Percentiles rank a stretch among this genome's conserved stretches.
Evolutionary conservation across 1,140 invertebrate species (phyloP).

Genomic region (Bicyclus anynana): DNA sequence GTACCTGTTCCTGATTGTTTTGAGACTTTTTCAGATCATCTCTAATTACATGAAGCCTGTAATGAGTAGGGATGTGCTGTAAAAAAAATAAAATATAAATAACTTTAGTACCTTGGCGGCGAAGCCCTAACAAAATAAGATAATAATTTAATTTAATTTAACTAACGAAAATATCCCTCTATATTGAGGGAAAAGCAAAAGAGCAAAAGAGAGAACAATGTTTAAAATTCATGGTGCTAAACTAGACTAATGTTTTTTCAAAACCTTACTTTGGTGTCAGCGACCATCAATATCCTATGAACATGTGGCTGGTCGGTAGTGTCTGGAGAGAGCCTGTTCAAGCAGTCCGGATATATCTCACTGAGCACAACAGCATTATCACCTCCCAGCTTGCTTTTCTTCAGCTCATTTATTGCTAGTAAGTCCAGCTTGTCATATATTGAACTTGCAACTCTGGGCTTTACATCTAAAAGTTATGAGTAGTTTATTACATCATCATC

Average conservation of each 20-base stretch:
- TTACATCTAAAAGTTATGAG: slow-evolving; percentile 48
- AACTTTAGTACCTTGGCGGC: no score
- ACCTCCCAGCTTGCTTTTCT: slow-evolving; percentile 43
- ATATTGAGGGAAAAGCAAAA: no score
- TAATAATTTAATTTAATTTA: no score
- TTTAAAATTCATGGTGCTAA: no score
- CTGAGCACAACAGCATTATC: slow-evolving; percentile 49
- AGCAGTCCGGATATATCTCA: slow-evolving; percentile 62
- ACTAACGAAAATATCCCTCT: no score
- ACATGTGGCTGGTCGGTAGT: slow-evolving; percentile 61
- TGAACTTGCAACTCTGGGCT: slow-evolving; percentile 42
- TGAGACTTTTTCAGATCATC: slow-evolving; percentile 40
- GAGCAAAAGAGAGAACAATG: no score
- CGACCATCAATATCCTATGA: slow-evolving; percentile 62
- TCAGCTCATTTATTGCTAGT: slow-evolving; percentile 42
- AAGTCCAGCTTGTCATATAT: slow-evolving; percentile 58
- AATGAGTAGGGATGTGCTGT: slow-evolving; percentile 61
- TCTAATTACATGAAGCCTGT: slow-evolving; percentile 51
- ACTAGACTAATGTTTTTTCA: background rate
- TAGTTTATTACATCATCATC: no score
- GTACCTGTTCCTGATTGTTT: slow-evolving; percentile 34
- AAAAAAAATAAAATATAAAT: slow-evolving; percentile 19
- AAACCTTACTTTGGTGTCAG: slow-evolving; percentile 58
- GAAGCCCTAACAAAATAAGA: no score
- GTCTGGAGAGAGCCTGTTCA: slow-evolving; percentile 57